Conservation (phyloP, 2,113 vertebrate species). For the Paramisgurnus dabryanus region DNA sequence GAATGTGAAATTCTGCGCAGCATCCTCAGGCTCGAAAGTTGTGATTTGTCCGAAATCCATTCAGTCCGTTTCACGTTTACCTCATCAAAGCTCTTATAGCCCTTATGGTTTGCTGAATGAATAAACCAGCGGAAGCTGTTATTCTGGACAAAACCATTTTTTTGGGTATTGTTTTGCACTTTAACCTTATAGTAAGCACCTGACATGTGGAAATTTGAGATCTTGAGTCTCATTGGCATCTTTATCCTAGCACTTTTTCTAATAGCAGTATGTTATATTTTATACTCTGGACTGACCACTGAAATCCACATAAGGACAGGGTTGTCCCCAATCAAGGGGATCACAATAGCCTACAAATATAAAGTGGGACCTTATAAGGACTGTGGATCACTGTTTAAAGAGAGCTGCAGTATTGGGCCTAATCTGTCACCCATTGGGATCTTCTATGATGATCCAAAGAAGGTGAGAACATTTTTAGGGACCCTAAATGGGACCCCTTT, state of each 20-base stretch:
- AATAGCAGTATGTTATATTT: constrained; percentile 71
- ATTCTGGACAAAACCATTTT: not conserved
- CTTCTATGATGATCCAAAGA: constrained; percentile 88
- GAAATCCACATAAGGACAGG: constrained; percentile 82
- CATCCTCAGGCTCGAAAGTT: not conserved
- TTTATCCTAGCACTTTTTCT: constrained; percentile 73
- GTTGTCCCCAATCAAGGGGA: constrained; percentile 78
- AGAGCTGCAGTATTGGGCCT: constrained; percentile 83
- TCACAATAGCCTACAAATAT: constrained; percentile 89
- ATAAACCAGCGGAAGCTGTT: not conserved
- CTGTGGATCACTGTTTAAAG: constrained; percentile 79
- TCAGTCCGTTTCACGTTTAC: not conserved
- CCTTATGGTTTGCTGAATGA: not conserved
- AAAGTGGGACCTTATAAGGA: constrained; percentile 79
- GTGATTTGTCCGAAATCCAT: not conserved
- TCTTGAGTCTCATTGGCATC: constrained; percentile 70
- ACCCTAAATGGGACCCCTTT: not conserved
- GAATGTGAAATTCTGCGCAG: not conserved
- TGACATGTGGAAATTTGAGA: constrained; percentile 79
- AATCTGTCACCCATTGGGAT: constrained; percentile 79
- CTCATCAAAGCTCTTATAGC: not conserved
- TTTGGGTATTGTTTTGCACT: not conserved
- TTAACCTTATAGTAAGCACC: not conserved
- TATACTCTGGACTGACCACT: constrained; percentile 83
- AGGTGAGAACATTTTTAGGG: constrained; percentile 74